phyloP scores from a whole-genome alignment of 2,888 invertebrate species.

The Dione vanillae region DNA sequence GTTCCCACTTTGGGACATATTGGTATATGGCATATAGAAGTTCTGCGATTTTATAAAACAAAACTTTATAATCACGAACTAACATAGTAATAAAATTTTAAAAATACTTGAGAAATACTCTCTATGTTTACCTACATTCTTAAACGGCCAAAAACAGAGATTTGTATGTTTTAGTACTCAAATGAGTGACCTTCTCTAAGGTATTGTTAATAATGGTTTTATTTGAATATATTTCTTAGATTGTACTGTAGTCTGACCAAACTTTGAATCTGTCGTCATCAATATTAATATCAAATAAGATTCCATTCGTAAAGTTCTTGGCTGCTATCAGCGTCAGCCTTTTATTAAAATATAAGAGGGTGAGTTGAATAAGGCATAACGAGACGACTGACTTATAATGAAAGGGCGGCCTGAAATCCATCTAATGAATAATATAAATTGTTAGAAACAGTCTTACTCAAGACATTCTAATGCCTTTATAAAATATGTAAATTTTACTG shows the following conservation, averaged over 20 bases:
- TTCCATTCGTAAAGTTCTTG: conserved; percentile 35
- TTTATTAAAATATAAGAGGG: conserved; percentile 70
- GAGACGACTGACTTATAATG: conserved; percentile 60
- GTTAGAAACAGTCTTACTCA: conserved; percentile 56
- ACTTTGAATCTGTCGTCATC: conserved; percentile 5
- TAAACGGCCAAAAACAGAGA: too few species aligned
- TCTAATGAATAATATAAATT: conserved; percentile 77
- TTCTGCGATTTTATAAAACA: not conserved
- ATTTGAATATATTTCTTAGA: not conserved
- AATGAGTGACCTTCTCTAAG: too few species aligned
- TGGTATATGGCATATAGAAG: not conserved
- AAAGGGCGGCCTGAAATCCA: conserved; percentile 64
- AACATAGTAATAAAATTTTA: not conserved
- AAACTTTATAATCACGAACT: not conserved
- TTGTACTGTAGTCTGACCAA: not conserved
- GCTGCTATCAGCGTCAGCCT: conserved; percentile 52
- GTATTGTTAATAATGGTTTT: too few species aligned
- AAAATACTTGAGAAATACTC: too few species aligned
- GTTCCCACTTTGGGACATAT: not conserved
- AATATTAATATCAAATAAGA: conserved; percentile 32
- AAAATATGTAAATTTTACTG: conserved; percentile 33
- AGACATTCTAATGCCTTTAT: conserved; percentile 55
- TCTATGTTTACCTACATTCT: too few species aligned
- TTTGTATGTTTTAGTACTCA: too few species aligned
- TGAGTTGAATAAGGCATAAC: conserved; percentile 70